These are phyloP conservation scores for Apogon hyalosoma DNA, from an alignment of 2,797 vertebrate species.

Conservation along the genomic window DNA sequence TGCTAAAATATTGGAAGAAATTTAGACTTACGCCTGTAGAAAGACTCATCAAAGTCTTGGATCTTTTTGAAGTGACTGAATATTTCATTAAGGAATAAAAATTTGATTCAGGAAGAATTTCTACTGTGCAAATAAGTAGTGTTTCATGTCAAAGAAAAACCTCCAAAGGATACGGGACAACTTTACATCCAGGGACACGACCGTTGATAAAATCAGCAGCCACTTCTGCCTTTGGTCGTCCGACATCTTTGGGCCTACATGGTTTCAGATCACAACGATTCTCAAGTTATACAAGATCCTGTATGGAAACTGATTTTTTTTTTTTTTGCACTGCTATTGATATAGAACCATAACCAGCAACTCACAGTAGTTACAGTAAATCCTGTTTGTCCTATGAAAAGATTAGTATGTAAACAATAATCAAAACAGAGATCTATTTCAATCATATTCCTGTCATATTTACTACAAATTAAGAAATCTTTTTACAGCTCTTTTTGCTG, in stretches of 20 bases:
- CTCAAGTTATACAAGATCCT: too few species aligned
- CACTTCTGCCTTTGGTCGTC: conserved; percentile 95
- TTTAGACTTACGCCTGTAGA: conserved; percentile 93
- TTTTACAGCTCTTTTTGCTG: too few species aligned
- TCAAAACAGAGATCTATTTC: too few species aligned
- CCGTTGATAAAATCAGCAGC: conserved; percentile 95
- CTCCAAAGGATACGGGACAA: conserved; percentile 90
- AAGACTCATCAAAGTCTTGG: conserved; percentile 95
- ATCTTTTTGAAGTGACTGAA: conserved; percentile 96
- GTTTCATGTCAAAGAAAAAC: background rate
- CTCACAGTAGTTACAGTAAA: too few species aligned
- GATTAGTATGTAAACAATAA: too few species aligned
- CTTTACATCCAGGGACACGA: conserved; percentile 91
- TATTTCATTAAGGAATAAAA: conserved; percentile 66
- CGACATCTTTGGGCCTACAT: conserved; percentile 92
- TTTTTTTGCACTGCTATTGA: too few species aligned
- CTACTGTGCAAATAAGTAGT: background rate
- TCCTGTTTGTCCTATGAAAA: too few species aligned
- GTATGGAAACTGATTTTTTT: too few species aligned
- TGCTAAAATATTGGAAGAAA: background rate
- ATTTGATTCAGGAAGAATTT: background rate
- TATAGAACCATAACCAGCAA: too few species aligned
- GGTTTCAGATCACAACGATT: background rate
- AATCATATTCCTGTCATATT: too few species aligned
- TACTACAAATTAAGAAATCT: too few species aligned